phyloP scores from a whole-genome alignment of 1,140 invertebrate species.

The Ganaspis sp. region DNA sequence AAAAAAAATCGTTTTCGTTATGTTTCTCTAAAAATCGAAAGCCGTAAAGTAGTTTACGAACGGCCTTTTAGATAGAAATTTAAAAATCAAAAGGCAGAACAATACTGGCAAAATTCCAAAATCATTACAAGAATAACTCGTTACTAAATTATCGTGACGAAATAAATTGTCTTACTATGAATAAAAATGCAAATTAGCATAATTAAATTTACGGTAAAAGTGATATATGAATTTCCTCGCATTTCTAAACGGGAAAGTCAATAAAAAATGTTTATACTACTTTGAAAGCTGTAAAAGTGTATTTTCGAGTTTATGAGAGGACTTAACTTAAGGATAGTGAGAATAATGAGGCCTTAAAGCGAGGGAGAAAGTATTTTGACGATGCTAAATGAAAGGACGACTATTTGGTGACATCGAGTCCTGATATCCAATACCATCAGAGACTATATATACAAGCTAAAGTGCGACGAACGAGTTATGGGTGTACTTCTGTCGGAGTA shows the following conservation, averaged over 20 bases:
- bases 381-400: conserved; percentile 39
- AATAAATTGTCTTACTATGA: not conserved
- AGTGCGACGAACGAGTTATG: conserved; percentile 56
- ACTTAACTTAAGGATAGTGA: not conserved
- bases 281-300: not conserved
- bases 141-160: not conserved
- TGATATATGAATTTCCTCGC: too few species aligned
- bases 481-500: conserved; percentile 58
- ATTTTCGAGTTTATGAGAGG: not conserved
- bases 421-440: conserved; percentile 62
- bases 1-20: too few species aligned
- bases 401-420: conserved; percentile 46
- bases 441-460: conserved; percentile 52
- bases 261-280: not conserved
- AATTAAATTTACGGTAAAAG: too few species aligned
- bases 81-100: too few species aligned
- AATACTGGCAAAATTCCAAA: too few species aligned
- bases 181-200: not conserved
- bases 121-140: too few species aligned
- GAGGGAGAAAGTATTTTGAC: conserved; percentile 13
- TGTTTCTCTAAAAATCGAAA: too few species aligned
- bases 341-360: conserved; percentile 1
- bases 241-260: not conserved
- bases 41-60: too few species aligned
- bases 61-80: too few species aligned